Conservation (phyloP, 2,888 invertebrate species). For the Ephialtes manifestator region DNA sequence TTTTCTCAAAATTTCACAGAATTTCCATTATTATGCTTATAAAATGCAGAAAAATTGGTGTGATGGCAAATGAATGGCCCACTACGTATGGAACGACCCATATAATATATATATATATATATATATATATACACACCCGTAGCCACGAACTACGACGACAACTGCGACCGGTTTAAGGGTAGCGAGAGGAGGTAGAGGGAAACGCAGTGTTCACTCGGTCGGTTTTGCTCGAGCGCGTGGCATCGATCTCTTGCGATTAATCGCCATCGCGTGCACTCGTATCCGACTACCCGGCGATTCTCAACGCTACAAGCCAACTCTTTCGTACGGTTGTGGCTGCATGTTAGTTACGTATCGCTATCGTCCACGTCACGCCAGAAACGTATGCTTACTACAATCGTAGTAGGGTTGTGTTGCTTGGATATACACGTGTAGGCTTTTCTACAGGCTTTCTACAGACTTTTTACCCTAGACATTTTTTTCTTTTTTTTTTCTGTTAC, state of each 20-base stretch:
- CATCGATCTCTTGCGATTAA: slow-evolving; percentile 67
- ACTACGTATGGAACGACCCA: too few species aligned
- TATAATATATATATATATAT: too few species aligned
- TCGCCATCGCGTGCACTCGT: slow-evolving; percentile 64
- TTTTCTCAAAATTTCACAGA: too few species aligned
- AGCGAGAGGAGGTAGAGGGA: neutral
- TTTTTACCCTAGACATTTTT: neutral
- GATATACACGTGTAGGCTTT: neutral
- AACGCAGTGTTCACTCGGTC: slow-evolving; percentile 13
- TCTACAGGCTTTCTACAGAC: neutral
- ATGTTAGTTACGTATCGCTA: slow-evolving; percentile 2
- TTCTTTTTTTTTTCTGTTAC: neutral
- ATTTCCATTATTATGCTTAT: too few species aligned
- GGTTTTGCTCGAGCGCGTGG: slow-evolving; percentile 22
- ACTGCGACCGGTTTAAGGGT: slow-evolving; percentile 10
- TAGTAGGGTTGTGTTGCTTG: neutral
- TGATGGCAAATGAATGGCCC: too few species aligned
- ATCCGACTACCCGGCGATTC: slow-evolving; percentile 16
- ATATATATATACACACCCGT: neutral
- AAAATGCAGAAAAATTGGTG: too few species aligned
- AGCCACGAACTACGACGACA: slow-evolving; percentile 9
- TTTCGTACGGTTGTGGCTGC: slow-evolving; percentile 3
- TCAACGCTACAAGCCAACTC: slow-evolving; percentile 7
- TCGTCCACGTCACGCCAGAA: slow-evolving; percentile 13
- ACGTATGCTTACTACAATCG: slow-evolving; percentile 3